Evolutionary conservation across 2,113 vertebrate species (phyloP).

Genomic region (Colinus virginianus): DNA sequence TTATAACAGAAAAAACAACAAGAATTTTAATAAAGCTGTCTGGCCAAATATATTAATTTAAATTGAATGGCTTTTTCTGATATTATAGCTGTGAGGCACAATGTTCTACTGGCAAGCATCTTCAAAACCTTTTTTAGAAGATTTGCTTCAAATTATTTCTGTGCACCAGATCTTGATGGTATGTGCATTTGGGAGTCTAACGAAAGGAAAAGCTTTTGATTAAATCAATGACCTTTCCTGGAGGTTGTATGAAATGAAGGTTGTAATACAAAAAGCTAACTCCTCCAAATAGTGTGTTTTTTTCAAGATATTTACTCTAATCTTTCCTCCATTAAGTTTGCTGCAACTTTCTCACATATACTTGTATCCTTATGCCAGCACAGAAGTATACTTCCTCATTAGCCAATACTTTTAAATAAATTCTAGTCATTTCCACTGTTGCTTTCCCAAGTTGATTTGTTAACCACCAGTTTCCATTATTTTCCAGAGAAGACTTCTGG

Average conservation of each 20-base stretch:
- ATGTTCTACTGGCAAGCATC: slow-evolving; percentile 77
- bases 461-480: background rate
- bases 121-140: slow-evolving; percentile 78
- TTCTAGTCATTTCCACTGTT: background rate
- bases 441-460: background rate
- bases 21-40: slow-evolving; percentile 87
- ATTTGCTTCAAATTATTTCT: slow-evolving; percentile 70
- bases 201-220: slow-evolving; percentile 66
- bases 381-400: background rate
- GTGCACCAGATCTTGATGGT: slow-evolving; percentile 55
- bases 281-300: background rate
- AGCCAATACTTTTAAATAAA: background rate
- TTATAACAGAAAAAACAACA: slow-evolving; percentile 82
- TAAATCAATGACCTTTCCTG: slow-evolving; percentile 67
- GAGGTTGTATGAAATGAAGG: slow-evolving; percentile 43
- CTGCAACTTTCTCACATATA: background rate
- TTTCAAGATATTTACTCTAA: slow-evolving; percentile 45
- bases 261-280: slow-evolving; percentile 17
- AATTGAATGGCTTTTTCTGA: slow-evolving; percentile 82
- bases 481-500: background rate
- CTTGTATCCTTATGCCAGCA: background rate
- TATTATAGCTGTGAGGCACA: slow-evolving; percentile 82
- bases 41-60: slow-evolving; percentile 87
- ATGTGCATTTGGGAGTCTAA: slow-evolving; percentile 58
- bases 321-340: background rate